A percentile compares a stretch with the other conserved stretches of the same genome.
Conservation (phyloP, 92 coral and sea anemone genomes). For the Porites rus region DNA sequence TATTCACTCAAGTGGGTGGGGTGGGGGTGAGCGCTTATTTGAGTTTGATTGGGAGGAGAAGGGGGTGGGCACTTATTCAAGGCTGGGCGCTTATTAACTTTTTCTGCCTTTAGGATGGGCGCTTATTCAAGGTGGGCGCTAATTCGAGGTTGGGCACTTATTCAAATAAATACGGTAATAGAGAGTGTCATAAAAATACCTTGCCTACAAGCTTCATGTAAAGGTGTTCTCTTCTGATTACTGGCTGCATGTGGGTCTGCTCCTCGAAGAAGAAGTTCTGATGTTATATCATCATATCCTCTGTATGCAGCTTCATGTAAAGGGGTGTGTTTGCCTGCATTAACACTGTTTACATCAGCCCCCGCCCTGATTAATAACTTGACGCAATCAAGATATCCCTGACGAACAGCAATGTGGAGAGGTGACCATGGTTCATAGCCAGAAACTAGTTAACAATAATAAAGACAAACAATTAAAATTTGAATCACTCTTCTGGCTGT, state of each 20-base stretch:
- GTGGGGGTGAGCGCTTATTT: no score
- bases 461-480: no score
- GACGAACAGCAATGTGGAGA: constrained; percentile 94
- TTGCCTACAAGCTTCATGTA: constrained; percentile 98
- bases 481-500: no score
- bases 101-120: no score
- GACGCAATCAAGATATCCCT: constrained; percentile 88
- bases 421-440: constrained; percentile 98
- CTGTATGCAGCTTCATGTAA: constrained; percentile 97
- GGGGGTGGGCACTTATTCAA: no score
- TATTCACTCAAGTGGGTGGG: no score
- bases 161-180: no score
- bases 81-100: no score
- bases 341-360: constrained; percentile 88
- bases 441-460: not conserved
- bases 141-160: no score
- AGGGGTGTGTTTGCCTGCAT: constrained; percentile 97
- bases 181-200: constrained; percentile 52
- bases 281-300: constrained; percentile 74
- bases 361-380: constrained; percentile 82
- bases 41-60: no score
- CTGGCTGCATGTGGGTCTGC: constrained; percentile 90
- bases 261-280: constrained; percentile 73
- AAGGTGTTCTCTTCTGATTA: constrained; percentile 92
- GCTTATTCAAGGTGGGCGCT: no score